A percentile compares a stretch with the other conserved stretches of the same genome.
phyloP scores from a whole-genome alignment of 2,797 vertebrate species.

The Staurois parvus region DNA sequence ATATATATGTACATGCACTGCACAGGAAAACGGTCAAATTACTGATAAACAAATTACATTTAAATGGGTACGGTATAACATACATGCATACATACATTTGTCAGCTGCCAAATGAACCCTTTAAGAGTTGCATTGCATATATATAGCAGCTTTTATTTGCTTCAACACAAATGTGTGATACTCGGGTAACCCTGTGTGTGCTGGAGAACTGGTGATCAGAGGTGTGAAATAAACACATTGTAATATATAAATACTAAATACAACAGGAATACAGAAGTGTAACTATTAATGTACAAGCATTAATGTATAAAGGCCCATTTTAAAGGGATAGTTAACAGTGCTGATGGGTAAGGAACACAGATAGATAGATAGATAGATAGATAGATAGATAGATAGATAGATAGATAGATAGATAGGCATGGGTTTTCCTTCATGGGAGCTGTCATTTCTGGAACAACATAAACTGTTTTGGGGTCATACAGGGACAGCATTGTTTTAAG shows the following conservation, averaged over 20 bases:
- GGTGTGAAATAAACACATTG: neutral
- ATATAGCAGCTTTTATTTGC: constrained; percentile 21
- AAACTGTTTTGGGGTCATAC: constrained; percentile 51
- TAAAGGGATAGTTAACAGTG: neutral
- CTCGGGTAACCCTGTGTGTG: neutral
- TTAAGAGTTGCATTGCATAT: constrained; percentile 3
- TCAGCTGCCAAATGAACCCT: neutral
- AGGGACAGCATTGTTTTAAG: constrained; percentile 58
- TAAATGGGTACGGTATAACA: constrained; percentile 3
- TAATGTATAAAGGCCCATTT: neutral
- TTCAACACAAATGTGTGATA: neutral
- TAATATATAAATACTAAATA: neutral
- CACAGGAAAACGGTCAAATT: neutral
- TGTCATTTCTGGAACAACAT: constrained; percentile 52
- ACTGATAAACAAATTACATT: neutral
- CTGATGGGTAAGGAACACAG: neutral
- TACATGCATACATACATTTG: constrained; percentile 30
- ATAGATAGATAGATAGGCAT: constrained; percentile 7
- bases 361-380: constrained; percentile 46
- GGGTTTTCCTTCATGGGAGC: neutral
- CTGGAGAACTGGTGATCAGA: neutral
- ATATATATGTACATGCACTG: neutral
- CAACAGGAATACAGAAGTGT: neutral
- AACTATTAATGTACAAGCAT: neutral
- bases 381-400: constrained; percentile 44